Conservation (phyloP, 2,113 vertebrate species). For the Hyla sarda region DNA sequence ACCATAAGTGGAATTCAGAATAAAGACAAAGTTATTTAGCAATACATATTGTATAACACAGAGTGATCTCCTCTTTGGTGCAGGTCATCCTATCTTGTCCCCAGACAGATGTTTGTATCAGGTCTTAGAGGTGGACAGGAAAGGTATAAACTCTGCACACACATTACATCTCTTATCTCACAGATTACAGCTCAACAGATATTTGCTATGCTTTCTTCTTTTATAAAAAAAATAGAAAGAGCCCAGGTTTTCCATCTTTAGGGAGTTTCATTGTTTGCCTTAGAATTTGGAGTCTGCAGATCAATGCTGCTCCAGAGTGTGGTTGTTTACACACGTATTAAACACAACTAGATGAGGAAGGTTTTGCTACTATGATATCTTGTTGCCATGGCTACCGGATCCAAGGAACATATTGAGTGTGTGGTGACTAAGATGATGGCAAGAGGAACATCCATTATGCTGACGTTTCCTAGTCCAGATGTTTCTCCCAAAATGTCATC, state of each 20-base stretch:
- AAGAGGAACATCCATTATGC: slow-evolving; percentile 34
- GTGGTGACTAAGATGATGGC: slow-evolving; percentile 12
- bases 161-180: not conserved
- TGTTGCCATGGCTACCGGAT: slow-evolving; percentile 41
- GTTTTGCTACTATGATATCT: slow-evolving; percentile 42
- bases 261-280: slow-evolving; percentile 9
- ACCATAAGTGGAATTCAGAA: not conserved
- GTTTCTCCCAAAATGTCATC: not conserved
- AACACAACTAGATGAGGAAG: slow-evolving; percentile 25
- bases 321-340: slow-evolving; percentile 47
- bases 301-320: slow-evolving; percentile 4
- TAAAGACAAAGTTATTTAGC: too few species aligned
- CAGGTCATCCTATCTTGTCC: not conserved
- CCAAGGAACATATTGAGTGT: slow-evolving; percentile 1
- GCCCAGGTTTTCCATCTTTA: not conserved
- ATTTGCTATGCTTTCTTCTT: not conserved
- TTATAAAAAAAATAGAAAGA: not conserved
- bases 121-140: not conserved
- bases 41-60: too few species aligned
- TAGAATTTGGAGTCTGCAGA: slow-evolving; percentile 7
- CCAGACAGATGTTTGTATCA: not conserved
- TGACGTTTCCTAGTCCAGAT: not conserved
- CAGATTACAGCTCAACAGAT: not conserved
- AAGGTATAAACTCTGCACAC: not conserved
- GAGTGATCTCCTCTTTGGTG: too few species aligned